Conservation (phyloP, 2,888 invertebrate species). For the Drosophila rellima region DNA sequence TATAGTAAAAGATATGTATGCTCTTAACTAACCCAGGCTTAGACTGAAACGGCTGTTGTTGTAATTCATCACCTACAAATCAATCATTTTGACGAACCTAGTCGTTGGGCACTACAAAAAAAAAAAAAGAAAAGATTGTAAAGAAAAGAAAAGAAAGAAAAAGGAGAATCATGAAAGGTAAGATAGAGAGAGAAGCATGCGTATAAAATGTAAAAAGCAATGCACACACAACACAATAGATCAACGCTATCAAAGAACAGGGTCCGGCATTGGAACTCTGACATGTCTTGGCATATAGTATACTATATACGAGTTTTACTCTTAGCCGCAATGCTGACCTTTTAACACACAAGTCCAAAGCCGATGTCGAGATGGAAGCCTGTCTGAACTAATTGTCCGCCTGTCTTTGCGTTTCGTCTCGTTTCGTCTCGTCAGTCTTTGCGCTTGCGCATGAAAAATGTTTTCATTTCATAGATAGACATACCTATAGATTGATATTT, state of each 20-base stretch:
- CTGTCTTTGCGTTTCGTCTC: conserved; percentile 49
- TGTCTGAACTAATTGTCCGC: conserved; percentile 77
- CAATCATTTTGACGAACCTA: conserved; percentile 85
- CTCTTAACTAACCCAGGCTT: conserved; percentile 75
- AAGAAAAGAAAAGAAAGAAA: conserved; percentile 14
- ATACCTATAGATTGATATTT: conserved; percentile 60
- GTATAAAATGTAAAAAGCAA: conserved; percentile 74
- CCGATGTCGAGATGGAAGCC: conserved; percentile 66
- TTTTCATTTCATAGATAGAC: conserved; percentile 71
- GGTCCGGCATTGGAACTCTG: conserved; percentile 20
- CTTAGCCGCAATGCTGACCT: conserved; percentile 70
- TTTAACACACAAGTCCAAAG: conserved; percentile 60
- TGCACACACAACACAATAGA: conserved; percentile 74
- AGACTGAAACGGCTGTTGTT: conserved; percentile 70
- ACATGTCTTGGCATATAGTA: conserved; percentile 12
- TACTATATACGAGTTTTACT: conserved; percentile 16
- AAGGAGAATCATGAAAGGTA: conserved; percentile 3
- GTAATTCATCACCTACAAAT: conserved; percentile 85
- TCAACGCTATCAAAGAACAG: conserved; percentile 72
- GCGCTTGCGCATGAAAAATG: conserved; percentile 76
- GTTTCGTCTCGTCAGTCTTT: conserved; percentile 56
- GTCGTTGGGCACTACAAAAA: conserved; percentile 69
- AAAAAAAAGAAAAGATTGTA: conserved; percentile 50
- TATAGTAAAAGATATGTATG: conserved; percentile 38
- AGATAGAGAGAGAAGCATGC: conserved; percentile 44